Percentiles rank a stretch among this genome's conserved stretches.
Evolutionary conservation across 2,888 invertebrate genomes (phyloP).

Genomic region (Nomada ferruginata): DNA sequence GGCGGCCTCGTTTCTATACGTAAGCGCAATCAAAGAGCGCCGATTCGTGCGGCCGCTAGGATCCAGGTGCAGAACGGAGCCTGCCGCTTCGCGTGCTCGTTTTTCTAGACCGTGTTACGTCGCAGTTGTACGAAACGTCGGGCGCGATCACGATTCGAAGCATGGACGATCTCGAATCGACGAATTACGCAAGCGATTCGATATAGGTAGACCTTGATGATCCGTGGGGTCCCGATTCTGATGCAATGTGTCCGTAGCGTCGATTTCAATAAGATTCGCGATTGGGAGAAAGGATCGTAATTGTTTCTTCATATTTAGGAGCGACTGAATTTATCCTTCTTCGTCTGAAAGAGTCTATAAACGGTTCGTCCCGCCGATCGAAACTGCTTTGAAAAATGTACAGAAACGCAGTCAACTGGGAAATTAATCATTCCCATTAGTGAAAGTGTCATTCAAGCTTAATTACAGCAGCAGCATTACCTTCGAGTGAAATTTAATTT

Average conservation of each 20-base stretch:
- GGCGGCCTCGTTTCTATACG: slow-evolving; percentile 52
- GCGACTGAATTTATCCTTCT: no score
- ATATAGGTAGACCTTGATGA: slow-evolving; percentile 14
- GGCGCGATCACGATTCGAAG: slow-evolving; percentile 22
- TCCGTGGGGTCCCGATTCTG: background rate
- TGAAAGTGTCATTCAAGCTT: no score
- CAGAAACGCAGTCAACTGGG: no score
- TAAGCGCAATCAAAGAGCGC: slow-evolving; percentile 66
- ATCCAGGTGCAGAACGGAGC: slow-evolving; percentile 37
- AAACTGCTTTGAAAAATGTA: no score
- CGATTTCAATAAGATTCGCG: no score
- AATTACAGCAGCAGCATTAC: no score
- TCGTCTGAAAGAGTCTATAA: no score
- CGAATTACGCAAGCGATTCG: slow-evolving; percentile 24
- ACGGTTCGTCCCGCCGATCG: no score
- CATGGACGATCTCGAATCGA: slow-evolving; percentile 25
- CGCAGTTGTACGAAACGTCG: slow-evolving; percentile 34
- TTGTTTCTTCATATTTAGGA: no score
- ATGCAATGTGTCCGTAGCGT: background rate
- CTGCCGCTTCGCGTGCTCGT: slow-evolving; percentile 35
- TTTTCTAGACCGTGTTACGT: slow-evolving; percentile 50
- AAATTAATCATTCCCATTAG: no score
- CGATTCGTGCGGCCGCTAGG: slow-evolving; percentile 46
- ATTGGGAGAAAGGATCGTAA: no score
- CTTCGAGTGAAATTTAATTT: no score